Conservation (phyloP, 2,113 vertebrate genomes). For the Peromyscus californicus region DNA sequence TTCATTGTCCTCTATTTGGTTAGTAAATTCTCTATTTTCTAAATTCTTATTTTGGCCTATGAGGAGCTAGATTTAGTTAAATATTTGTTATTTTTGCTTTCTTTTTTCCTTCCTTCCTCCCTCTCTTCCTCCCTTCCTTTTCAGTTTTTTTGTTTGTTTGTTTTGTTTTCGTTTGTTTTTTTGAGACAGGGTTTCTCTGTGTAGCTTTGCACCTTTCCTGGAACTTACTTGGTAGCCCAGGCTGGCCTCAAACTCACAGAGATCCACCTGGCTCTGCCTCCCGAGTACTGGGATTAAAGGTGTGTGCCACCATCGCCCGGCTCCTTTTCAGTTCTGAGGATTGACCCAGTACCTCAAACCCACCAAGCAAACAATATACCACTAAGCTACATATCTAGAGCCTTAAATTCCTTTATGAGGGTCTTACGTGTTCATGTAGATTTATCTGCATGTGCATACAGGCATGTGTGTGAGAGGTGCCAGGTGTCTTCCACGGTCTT, state of each 20-base stretch:
- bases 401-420: not conserved
- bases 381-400: not conserved
- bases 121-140: not conserved
- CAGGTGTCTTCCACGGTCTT: not conserved
- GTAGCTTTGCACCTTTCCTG: too few species aligned
- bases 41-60: not conserved
- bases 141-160: too few species aligned
- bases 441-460: not conserved
- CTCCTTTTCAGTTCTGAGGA: not conserved
- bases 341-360: not conserved
- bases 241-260: too few species aligned
- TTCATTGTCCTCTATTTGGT: not conserved
- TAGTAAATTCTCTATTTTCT: not conserved
- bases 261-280: too few species aligned
- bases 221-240: too few species aligned
- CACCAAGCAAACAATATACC: not conserved
- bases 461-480: not conserved
- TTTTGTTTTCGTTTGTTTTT: too few species aligned
- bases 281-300: too few species aligned
- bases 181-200: too few species aligned
- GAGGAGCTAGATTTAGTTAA: not conserved
- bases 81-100: not conserved
- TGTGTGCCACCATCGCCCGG: too few species aligned
- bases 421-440: not conserved
- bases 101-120: not conserved